Percentiles rank a stretch among this genome's conserved stretches.
phyloP scores from a whole-genome alignment of 92 coral and sea anemone species.

The Virgularia gustaviana region DNA sequence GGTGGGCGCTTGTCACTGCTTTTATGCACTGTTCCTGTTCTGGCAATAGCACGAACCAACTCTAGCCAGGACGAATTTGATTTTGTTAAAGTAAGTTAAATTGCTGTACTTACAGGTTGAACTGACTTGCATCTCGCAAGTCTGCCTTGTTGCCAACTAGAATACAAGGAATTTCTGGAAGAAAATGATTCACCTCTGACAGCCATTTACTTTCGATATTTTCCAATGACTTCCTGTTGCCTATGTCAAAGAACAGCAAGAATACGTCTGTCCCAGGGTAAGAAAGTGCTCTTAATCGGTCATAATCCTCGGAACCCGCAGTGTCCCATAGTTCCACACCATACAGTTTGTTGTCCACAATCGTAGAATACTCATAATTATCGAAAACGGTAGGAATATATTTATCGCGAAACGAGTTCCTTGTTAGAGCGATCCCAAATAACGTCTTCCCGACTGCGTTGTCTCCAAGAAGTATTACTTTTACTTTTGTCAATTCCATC shows the following conservation, averaged over 20 bases:
- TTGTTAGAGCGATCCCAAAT: background rate
- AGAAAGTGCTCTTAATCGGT: background rate
- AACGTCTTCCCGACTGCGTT: background rate
- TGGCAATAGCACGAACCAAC: no score
- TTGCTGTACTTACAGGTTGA: no score
- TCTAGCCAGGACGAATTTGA: no score
- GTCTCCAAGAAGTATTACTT: background rate
- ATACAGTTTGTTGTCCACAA: background rate
- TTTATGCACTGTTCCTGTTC: no score
- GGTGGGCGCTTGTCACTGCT: no score
- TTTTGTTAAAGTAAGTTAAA: no score
- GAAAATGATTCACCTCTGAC: background rate
- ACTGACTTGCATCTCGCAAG: background rate
- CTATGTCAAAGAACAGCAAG: background rate
- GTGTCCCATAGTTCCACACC: background rate
- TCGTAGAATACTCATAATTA: background rate
- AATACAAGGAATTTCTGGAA: background rate
- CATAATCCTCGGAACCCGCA: background rate
- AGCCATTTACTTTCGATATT: background rate
- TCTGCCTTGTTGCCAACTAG: background rate
- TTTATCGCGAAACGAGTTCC: background rate
- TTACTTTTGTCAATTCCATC: no score
- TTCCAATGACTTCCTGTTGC: background rate
- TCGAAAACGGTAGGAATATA: constrained; percentile 6
- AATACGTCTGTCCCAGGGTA: constrained; percentile 7